Percentiles rank a stretch among this genome's conserved stretches.
Evolutionary conservation across 2,113 vertebrate genomes (phyloP).

Genomic region (Spea multiplicata): DNA sequence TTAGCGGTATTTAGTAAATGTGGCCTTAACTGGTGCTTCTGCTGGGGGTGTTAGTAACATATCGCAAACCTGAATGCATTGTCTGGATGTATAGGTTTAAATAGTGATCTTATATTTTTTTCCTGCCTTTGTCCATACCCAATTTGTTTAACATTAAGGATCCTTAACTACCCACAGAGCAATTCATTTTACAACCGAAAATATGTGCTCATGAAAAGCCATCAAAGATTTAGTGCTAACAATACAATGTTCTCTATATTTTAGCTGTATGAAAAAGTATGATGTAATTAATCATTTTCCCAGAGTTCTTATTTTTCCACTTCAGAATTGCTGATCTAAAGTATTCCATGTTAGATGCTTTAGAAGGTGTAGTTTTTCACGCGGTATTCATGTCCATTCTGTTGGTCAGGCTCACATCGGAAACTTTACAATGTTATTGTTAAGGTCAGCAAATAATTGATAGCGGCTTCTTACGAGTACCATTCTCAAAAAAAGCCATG

Average conservation of each 20-base stretch:
- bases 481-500: neutral
- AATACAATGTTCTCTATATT: slow-evolving; percentile 38
- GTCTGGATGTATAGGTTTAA: slow-evolving; percentile 14
- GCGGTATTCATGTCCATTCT: neutral
- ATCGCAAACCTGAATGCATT: neutral
- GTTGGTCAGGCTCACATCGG: neutral
- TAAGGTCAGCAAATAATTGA: slow-evolving; percentile 1
- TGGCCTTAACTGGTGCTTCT: neutral
- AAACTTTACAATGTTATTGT: slow-evolving; percentile 1
- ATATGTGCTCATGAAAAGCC: slow-evolving; percentile 39
- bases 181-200: slow-evolving; percentile 43
- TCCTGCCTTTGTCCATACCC: slow-evolving; percentile 30
- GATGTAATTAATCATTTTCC: slow-evolving; percentile 38
- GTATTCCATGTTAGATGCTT: slow-evolving; percentile 24
- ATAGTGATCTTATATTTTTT: slow-evolving; percentile 28
- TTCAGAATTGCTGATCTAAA: slow-evolving; percentile 42
- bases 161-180: slow-evolving; percentile 37
- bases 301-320: slow-evolving; percentile 1
- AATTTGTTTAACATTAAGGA: slow-evolving; percentile 41
- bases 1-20: neutral
- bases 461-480: neutral
- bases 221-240: slow-evolving; percentile 43
- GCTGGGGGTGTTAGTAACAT: neutral
- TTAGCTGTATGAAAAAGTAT: slow-evolving; percentile 28
- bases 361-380: slow-evolving; percentile 17